Base-by-base conservation (phyloP, 2,797 vertebrate genomes). In the Sarcoramphus papa region DNA sequence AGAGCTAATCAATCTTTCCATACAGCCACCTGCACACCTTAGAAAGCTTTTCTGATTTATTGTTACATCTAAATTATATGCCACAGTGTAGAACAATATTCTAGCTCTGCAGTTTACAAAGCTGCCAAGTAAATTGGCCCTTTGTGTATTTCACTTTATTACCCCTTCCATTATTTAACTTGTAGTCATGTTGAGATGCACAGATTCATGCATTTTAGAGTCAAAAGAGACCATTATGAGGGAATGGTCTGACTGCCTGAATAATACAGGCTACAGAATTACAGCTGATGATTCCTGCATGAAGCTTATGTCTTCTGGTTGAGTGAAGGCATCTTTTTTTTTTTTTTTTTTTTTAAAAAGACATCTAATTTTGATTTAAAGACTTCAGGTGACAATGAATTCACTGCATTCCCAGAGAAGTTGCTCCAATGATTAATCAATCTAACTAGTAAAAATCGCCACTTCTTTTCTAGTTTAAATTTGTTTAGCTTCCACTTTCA, bases 31-130 rank as follows among this genome's bases (percentile, higher is more conserved):
- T 96, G 96, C 96, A 96, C 60, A 93, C 76, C 76, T 94, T 84
- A 94, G 92, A 94, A 97, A 92, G 50, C 90, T 95, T 96, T 84
- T 69, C 63, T 97, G 97, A 98, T 98, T 97, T 97, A 98, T 95
- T 90, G 93, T 70, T 95, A 50, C 68, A 83, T 91, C 92, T 96
- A 96, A 97, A 98, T 97, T 85, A 94, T 72, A 94, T 33, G 33
- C 85, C 19, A 50, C 73, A 90, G 85, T 12, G 57, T 63, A 93
- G 91, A 97, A 96, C 95, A 97, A 78, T 86, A 90, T 91, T 97
- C 95, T 75, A 85, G 90, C 80, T 95, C 92, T 85, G 33, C 64
- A 92, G 93, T 95, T 97, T 94, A 96, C 93, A 95, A 93, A 97
- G 89, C 95, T 96, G 96, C 83, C 95, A 94, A 78, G 87, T 57